Percentiles rank a stretch among this genome's conserved stretches.
phyloP scores from a whole-genome alignment of 2,888 invertebrate species.

The Cerastis rubricosa region DNA sequence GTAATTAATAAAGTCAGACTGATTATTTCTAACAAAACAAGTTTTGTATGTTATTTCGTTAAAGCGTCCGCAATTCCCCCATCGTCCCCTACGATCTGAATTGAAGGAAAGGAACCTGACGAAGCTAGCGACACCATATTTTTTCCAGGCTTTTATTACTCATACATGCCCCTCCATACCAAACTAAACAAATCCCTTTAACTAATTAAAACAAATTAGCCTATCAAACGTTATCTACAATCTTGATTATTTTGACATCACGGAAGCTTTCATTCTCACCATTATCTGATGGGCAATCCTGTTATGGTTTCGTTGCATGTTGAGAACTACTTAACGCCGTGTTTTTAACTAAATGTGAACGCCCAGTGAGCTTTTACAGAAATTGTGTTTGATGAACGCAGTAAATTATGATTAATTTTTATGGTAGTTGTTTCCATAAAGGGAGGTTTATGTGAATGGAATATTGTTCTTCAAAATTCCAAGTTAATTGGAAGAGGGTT shows the following conservation, averaged over 20 bases:
- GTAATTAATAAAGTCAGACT: no score
- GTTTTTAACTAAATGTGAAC: constrained; percentile 62
- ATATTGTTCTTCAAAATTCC: constrained; percentile 1
- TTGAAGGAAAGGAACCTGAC: neutral
- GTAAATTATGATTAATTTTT: constrained; percentile 54
- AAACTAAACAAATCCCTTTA: constrained; percentile 20
- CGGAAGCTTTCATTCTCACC: constrained; percentile 62
- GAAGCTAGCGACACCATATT: neutral
- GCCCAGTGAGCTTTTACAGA: constrained; percentile 44
- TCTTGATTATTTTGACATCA: constrained; percentile 66
- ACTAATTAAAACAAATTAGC: constrained; percentile 64
- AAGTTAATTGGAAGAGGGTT: neutral
- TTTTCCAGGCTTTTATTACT: constrained; percentile 14
- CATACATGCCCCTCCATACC: constrained; percentile 4
- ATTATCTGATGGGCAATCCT: constrained; percentile 64
- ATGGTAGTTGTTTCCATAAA: constrained; percentile 22
- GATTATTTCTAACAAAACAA: no score
- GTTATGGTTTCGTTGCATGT: constrained; percentile 63
- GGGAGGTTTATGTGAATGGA: constrained; percentile 1
- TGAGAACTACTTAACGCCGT: constrained; percentile 52
- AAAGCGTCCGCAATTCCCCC: no score
- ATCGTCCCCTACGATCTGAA: no score
- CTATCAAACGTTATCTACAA: constrained; percentile 60
- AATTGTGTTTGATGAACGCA: constrained; percentile 47
- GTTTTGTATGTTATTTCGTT: no score